Evolutionary conservation across 2,888 invertebrate genomes (phyloP).

Genomic region (Allophyes oxyacanthae): DNA sequence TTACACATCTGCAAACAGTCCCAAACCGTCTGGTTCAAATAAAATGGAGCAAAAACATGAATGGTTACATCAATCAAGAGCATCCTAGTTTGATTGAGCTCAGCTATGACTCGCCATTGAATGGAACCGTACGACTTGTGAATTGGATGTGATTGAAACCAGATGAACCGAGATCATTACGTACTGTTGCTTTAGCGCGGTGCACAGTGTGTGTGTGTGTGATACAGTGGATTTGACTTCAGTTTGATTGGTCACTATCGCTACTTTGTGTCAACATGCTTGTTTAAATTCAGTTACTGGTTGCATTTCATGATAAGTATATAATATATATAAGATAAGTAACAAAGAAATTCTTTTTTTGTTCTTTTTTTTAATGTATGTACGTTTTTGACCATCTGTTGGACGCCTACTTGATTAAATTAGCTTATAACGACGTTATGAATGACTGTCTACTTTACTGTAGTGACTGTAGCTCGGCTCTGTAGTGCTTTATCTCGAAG

Average conservation of each 20-base stretch:
- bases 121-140: conserved; percentile 51
- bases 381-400: too few relatives aligned
- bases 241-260: conserved; percentile 35
- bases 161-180: conserved; percentile 61
- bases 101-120: conserved; percentile 40
- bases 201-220: conserved; percentile 16
- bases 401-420: too few relatives aligned
- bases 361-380: too few relatives aligned
- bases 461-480: too few relatives aligned
- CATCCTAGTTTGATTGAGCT: conserved; percentile 27
- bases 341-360: too few relatives aligned
- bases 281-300: conserved; percentile 16
- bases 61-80: conserved; percentile 48
- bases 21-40: conserved; percentile 1
- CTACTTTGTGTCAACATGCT: conserved; percentile 22
- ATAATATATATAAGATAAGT: too few relatives aligned
- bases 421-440: too few relatives aligned
- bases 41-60: conserved; percentile 21
- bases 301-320: too few relatives aligned
- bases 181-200: conserved; percentile 34
- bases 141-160: conserved; percentile 61
- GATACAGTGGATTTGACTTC: conserved; percentile 11
- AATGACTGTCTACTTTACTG: too few relatives aligned
- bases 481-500: too few relatives aligned
- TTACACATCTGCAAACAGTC: not conserved